Base-by-base conservation (phyloP, 2,888 invertebrate species). In the Acronicta alni region DNA sequence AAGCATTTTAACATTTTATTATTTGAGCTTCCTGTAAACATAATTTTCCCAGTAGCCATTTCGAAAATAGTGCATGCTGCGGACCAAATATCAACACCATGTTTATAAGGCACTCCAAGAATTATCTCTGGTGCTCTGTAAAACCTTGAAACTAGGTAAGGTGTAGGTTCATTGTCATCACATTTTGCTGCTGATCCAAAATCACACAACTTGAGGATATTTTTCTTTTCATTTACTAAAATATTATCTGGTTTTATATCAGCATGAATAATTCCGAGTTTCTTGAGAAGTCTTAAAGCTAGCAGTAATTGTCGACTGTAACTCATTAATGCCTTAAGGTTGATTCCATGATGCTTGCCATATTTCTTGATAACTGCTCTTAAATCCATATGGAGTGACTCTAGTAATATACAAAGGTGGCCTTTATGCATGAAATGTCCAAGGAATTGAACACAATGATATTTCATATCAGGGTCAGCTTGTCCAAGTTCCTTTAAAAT, bases 221-320 rank as follows among this genome's bases (percentile, higher is more conserved):
- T 95, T 92, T 99, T 99, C 86, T 97, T 98, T 89, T 99, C 99
- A 94, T 99, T 99, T 15, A 99, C 99, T 90, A 99, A 95, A 90
- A 99, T 99, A 90, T 99, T 99, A 89, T 99, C 99, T 12, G 99
- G 99, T 90, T 99, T 99, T 80, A 99, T 99, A 91, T 99, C 99
- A 82, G 99, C 99, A 95, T 99, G 99, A 53, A 99, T 94, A 76
- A 99, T 98, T 75, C 98, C 98, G 74, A 98, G 97, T 89, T 98
- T 98, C 88, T 98, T 99, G 56, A 99, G 94, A 45, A 99, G 95
- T 86, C 98, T 98, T 67, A 99, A 93, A 0, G 99, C 99, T 73
- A 99, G 92, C 74, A 99, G 96, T 65, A 99, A 92, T 88, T 99
- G 99, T 84, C 99, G 98, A 37, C 98, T 98, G 90, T 99, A 99